Evolutionary conservation across 2,113 vertebrate species (phyloP).

Genomic region (Rhodinocichla rosea): DNA sequence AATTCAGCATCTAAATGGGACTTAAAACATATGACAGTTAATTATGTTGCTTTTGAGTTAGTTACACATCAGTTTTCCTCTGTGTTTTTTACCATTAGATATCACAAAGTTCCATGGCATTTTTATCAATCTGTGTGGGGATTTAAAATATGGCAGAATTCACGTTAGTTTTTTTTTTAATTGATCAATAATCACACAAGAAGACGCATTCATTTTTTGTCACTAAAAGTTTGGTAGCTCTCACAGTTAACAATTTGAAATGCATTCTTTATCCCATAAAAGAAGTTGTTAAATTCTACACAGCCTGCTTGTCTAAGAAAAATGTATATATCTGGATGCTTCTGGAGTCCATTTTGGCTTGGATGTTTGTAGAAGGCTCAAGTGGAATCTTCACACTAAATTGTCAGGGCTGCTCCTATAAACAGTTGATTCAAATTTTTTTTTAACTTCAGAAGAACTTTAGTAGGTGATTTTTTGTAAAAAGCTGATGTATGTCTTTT

Average conservation of each 20-base stretch:
- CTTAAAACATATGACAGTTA: not conserved
- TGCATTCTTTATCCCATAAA: not conserved
- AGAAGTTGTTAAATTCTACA: not conserved
- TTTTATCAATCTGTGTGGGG: not conserved
- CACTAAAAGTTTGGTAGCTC: not conserved
- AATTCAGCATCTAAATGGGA: not conserved
- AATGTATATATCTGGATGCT: not conserved
- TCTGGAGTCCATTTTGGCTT: not conserved
- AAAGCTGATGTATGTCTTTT: not conserved
- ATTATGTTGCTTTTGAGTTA: not conserved
- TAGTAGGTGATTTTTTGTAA: not conserved
- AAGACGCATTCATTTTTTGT: not conserved
- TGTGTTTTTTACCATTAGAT: not conserved
- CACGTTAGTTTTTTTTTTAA: accelerated
- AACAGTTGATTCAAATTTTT: not conserved
- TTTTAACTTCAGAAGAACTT: not conserved
- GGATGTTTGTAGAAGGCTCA: not conserved
- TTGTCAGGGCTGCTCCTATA: not conserved
- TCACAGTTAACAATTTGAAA: not conserved
- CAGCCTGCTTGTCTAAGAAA: not conserved
- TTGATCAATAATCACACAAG: not conserved
- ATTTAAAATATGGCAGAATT: not conserved
- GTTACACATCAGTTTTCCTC: not conserved
- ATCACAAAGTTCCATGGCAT: not conserved
- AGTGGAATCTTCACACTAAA: not conserved